Conservation (phyloP, 2,797 vertebrate species). For the Phataginus tetradactyla region DNA sequence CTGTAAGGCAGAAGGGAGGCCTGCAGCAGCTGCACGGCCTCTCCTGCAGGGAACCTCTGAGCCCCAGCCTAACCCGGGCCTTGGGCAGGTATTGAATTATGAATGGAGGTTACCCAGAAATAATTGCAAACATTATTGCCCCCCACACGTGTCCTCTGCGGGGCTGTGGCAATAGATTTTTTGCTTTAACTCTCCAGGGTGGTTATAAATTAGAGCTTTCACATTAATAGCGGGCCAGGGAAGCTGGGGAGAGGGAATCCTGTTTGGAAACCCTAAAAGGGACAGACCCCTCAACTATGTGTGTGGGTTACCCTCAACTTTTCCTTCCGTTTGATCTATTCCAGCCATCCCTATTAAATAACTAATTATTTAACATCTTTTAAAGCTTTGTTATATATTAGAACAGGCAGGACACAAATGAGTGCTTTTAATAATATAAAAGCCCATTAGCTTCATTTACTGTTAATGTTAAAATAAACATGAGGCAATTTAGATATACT, state of each 20-base stretch:
- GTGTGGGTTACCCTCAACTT: conserved; percentile 71
- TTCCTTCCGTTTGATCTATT: conserved; percentile 86
- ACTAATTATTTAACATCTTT: conserved; percentile 92
- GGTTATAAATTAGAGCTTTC: conserved; percentile 81
- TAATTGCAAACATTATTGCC: conserved; percentile 57
- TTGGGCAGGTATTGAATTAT: conserved; percentile 65
- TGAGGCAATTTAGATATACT: conserved; percentile 92
- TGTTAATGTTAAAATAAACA: conserved; percentile 94
- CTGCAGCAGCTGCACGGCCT: neutral
- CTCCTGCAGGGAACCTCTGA: neutral
- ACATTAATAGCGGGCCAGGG: conserved; percentile 72
- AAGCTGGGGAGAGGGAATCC: conserved; percentile 45
- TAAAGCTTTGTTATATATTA: conserved; percentile 88
- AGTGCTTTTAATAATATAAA: conserved; percentile 92
- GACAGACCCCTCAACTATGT: neutral
- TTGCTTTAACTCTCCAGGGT: conserved; percentile 68
- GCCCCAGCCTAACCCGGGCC: neutral
- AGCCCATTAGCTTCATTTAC: conserved; percentile 92
- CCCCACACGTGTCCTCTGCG: conserved; percentile 6
- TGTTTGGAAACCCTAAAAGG: conserved; percentile 32
- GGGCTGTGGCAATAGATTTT: conserved; percentile 65
- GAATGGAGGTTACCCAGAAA: conserved; percentile 57
- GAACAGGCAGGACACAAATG: conserved; percentile 89
- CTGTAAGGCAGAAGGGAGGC: neutral
- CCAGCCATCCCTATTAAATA: conserved; percentile 89